Percentiles rank a stretch among this genome's conserved stretches.
Evolutionary conservation across 2,113 vertebrate species (phyloP).

Genomic region (Erinaceus europaeus): DNA sequence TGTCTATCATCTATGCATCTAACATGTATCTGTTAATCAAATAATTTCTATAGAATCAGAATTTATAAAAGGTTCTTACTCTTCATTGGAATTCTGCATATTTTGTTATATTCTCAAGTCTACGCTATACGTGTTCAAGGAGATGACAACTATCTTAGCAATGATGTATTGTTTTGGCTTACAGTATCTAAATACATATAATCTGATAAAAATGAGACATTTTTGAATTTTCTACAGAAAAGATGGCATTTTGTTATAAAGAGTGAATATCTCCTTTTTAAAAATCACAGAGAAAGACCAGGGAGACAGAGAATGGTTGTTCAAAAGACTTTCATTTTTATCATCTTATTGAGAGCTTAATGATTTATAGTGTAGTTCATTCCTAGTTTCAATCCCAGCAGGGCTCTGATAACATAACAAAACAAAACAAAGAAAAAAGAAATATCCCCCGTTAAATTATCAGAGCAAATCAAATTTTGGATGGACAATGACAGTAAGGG

Average conservation of each 20-base stretch:
- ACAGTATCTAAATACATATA: neutral
- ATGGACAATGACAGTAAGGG: neutral
- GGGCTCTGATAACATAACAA: no score
- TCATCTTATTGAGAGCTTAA: no score
- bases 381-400: no score
- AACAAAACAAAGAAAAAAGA: neutral
- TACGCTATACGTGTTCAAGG: neutral
- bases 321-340: neutral
- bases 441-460: slow-evolving; percentile 6
- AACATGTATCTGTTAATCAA: neutral
- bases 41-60: neutral
- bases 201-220: slow-evolving; percentile 25
- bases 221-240: neutral
- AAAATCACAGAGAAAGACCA: neutral
- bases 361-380: no score
- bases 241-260: neutral
- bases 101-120: neutral
- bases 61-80: neutral
- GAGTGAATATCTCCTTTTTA: neutral
- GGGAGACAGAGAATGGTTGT: no score
- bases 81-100: neutral
- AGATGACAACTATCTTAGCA: neutral
- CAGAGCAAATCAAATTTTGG: slow-evolving; percentile 41
- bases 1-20: neutral
- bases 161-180: neutral